A percentile compares a stretch with the other conserved stretches of the same genome.
Evolutionary conservation across 1,140 invertebrate genomes (phyloP).

Genomic region (Archivesica marissinica): DNA sequence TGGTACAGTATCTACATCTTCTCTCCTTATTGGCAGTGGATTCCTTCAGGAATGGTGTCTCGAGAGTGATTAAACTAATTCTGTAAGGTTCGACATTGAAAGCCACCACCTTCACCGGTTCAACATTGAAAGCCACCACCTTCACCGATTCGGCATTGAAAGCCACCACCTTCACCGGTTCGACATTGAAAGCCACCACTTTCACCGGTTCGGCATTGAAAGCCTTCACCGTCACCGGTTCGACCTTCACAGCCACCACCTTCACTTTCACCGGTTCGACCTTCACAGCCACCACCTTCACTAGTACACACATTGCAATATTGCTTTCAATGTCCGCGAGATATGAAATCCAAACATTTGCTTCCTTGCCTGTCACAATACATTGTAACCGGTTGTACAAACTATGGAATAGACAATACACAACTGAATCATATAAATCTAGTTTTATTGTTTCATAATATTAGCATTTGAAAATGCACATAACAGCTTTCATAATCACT

Average conservation of each 20-base stretch:
- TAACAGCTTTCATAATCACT: not conserved
- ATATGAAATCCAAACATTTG: not conserved
- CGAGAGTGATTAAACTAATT: too few relatives aligned
- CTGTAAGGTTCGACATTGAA: too few relatives aligned
- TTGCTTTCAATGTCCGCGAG: not conserved
- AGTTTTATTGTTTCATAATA: conserved; percentile 29
- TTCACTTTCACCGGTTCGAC: not conserved
- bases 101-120: too few relatives aligned
- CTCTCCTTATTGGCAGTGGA: too few relatives aligned
- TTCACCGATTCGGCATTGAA: too few relatives aligned
- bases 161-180: too few relatives aligned
- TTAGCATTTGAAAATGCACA: conserved; percentile 10
- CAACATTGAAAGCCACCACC: too few relatives aligned
- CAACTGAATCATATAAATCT: conserved; percentile 1
- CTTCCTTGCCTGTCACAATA: not conserved
- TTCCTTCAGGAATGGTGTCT: too few relatives aligned
- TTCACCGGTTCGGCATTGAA: not conserved
- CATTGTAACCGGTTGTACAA: too few relatives aligned
- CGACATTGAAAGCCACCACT: too few relatives aligned
- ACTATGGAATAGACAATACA: not conserved
- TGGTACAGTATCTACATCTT: too few relatives aligned
- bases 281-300: not conserved
- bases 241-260: not conserved
- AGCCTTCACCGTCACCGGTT: not conserved
- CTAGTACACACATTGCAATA: not conserved